phyloP scores from a whole-genome alignment of 2,113 vertebrate species.

The Micronycteris hirsuta region DNA sequence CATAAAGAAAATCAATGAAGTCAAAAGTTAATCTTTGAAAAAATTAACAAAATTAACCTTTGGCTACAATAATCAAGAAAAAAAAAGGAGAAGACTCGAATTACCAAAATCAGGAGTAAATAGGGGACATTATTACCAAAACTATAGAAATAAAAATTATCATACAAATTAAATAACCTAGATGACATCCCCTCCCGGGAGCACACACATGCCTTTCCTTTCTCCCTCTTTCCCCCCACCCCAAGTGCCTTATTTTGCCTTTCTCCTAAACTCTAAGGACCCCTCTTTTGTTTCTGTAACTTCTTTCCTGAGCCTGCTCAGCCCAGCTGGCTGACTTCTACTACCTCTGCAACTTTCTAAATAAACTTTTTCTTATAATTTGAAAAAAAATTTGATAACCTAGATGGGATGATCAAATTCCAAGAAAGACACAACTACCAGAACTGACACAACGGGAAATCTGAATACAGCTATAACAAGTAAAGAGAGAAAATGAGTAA shows the following conservation, averaged over 20 bases:
- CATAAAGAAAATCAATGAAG: not conserved
- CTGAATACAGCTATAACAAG: not conserved
- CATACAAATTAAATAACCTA: not conserved
- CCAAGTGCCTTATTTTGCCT: not conserved
- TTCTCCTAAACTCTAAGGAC: not conserved
- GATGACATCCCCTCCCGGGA: not conserved
- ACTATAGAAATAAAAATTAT: not conserved
- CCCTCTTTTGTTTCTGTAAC: not conserved
- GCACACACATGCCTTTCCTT: not conserved
- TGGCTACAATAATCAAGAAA: not conserved
- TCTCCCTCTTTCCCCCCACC: not conserved
- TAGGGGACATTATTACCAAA: not conserved
- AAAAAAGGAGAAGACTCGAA: not conserved
- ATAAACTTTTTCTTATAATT: not conserved
- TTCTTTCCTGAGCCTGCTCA: not conserved
- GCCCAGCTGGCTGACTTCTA: not conserved
- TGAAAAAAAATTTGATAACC: not conserved
- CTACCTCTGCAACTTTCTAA: not conserved
- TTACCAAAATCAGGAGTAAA: not conserved
- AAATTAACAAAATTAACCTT: not conserved
- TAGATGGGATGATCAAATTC: not conserved
- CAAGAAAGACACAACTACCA: not conserved
- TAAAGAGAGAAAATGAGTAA: not conserved
- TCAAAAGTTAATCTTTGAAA: not conserved
- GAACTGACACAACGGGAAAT: not conserved